Conservation (phyloP, 1,140 invertebrate genomes). For the Capitella teleta region DNA sequence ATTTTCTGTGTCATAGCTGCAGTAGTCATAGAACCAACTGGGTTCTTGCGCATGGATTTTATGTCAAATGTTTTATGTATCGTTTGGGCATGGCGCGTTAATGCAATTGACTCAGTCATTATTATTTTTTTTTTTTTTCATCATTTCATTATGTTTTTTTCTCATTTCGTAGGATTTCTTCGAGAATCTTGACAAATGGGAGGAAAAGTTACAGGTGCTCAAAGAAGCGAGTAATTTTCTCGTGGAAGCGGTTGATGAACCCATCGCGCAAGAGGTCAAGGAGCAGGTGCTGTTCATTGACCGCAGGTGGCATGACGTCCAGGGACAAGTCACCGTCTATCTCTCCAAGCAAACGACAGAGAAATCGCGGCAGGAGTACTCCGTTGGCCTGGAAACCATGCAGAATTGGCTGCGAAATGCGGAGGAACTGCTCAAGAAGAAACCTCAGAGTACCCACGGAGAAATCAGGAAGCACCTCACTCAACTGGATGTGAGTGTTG, state of each 20-base stretch:
- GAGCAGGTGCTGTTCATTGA: conserved; percentile 60
- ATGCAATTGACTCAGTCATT: no score
- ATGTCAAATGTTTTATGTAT: no score
- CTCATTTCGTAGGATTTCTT: conserved; percentile 52
- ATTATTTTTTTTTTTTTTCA: no score
- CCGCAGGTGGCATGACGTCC: conserved; percentile 59
- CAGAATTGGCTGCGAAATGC: conserved; percentile 68
- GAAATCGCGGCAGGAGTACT: conserved; percentile 67
- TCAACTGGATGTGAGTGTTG: conserved; percentile 53
- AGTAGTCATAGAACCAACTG: no score
- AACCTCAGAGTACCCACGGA: conserved; percentile 54
- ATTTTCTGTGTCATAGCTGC: no score
- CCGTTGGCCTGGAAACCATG: conserved; percentile 56
- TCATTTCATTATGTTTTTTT: no score
- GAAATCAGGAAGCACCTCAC: conserved; percentile 68
- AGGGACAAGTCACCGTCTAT: conserved; percentile 17
- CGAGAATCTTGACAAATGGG: conserved; percentile 77
- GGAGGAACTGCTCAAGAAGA: conserved; percentile 44
- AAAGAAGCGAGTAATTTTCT: conserved; percentile 78
- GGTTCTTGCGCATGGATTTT: no score
- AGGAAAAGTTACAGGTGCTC: conserved; percentile 70
- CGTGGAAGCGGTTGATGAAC: conserved; percentile 71
- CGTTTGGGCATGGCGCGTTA: no score
- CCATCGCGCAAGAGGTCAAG: conserved; percentile 63
- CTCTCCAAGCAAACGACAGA: conserved; percentile 78